Conservation (phyloP, 2,888 invertebrate genomes). For the Tricholauxania praeusta region DNA sequence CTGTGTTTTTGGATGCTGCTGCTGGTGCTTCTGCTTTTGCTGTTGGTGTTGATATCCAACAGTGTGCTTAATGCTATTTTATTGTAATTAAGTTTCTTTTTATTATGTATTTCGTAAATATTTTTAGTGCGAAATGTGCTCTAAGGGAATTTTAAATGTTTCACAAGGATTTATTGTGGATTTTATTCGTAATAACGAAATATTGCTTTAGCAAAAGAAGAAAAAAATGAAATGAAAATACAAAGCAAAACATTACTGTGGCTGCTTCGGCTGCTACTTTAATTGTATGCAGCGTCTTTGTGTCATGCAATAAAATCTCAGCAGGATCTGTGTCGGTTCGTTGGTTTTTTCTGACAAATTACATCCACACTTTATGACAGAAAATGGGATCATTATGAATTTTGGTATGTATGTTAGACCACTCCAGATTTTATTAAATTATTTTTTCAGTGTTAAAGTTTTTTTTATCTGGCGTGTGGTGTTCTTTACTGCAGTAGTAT, state of each 20-base stretch:
- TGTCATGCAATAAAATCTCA: no score
- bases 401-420: no score
- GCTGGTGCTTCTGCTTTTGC: no score
- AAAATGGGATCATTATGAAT: no score
- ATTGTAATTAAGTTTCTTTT: neutral
- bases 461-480: no score
- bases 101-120: neutral
- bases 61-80: conserved; percentile 6
- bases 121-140: conserved; percentile 5
- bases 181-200: neutral
- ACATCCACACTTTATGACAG: no score
- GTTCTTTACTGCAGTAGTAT: no score
- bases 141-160: neutral
- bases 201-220: neutral
- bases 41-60: conserved; percentile 5
- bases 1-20: neutral
- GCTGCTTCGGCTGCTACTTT: neutral
- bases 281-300: neutral
- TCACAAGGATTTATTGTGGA: neutral
- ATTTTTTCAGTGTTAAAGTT: no score
- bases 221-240: neutral
- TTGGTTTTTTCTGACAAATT: no score
- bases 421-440: no score
- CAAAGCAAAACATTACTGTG: neutral
- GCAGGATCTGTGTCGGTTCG: no score